phyloP scores from a whole-genome alignment of 2,888 invertebrate species.

The Drosophila colorata region DNA sequence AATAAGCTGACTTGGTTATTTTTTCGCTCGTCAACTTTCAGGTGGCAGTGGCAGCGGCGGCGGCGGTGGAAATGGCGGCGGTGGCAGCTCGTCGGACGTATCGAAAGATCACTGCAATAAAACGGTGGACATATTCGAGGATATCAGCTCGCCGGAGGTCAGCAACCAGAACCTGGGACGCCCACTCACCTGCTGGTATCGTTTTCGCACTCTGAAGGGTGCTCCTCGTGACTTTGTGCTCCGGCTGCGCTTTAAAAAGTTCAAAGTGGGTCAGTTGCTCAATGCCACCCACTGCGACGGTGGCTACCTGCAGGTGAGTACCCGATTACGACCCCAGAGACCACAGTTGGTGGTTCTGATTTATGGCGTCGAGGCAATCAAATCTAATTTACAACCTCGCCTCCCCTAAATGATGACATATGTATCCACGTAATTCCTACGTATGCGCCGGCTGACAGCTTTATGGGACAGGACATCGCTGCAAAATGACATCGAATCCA shows the following conservation, averaged over 20 bases:
- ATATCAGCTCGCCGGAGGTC: conserved; percentile 94
- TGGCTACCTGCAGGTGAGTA: conserved; percentile 93
- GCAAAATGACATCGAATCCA: conserved; percentile 26
- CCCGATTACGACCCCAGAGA: not conserved
- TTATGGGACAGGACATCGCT: conserved; percentile 46
- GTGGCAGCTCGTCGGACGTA: conserved; percentile 80
- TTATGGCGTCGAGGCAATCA: conserved; percentile 74
- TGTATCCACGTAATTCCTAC: conserved; percentile 40
- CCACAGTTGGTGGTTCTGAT: conserved; percentile 52
- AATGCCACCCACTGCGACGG: conserved; percentile 95
- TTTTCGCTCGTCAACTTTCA: conserved; percentile 36
- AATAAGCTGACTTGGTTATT: conserved; percentile 34
- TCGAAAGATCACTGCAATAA: conserved; percentile 95
- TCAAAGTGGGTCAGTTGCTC: conserved; percentile 94
- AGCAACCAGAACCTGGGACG: conserved; percentile 92
- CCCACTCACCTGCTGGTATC: conserved; percentile 95
- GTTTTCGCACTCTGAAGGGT: conserved; percentile 94
- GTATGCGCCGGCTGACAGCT: conserved; percentile 42
- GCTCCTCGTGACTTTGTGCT: conserved; percentile 96
- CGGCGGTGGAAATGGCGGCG: conserved; percentile 65
- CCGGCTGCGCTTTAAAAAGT: conserved; percentile 95
- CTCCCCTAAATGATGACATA: conserved; percentile 77
- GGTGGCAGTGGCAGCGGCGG: conserved; percentile 75
- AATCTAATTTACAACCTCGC: conserved; percentile 77
- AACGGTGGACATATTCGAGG: conserved; percentile 96